Conservation (phyloP, 2,888 invertebrate species). For the Synergus laeviventris region DNA sequence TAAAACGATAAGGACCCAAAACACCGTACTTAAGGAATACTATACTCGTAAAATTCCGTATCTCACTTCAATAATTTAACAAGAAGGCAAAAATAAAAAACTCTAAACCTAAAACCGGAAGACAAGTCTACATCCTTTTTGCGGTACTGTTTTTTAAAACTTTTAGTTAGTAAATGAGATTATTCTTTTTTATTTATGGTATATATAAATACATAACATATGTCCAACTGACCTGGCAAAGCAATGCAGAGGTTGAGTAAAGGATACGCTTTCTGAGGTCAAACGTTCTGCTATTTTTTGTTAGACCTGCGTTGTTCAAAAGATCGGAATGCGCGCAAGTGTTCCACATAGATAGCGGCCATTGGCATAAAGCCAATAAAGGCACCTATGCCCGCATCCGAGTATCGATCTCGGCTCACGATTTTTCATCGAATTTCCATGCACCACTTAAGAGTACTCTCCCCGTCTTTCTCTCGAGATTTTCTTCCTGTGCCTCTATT, state of each 20-base stretch:
- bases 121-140: no score
- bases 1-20: slow-evolving; percentile 54
- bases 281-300: slow-evolving; percentile 42
- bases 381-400: slow-evolving; percentile 57
- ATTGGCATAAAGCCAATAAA: slow-evolving; percentile 73
- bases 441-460: slow-evolving; percentile 60
- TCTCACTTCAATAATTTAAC: background rate
- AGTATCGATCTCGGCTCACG: slow-evolving; percentile 65
- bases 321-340: slow-evolving; percentile 68
- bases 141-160: no score
- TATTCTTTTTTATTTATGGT: background rate
- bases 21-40: slow-evolving; percentile 53
- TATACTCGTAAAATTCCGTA: slow-evolving; percentile 41
- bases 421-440: slow-evolving; percentile 69
- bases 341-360: slow-evolving; percentile 73
- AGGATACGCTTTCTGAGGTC: slow-evolving; percentile 10
- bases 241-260: background rate
- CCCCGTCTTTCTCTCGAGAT: slow-evolving; percentile 46
- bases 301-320: slow-evolving; percentile 51
- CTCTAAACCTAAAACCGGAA: no score
- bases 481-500: slow-evolving; percentile 34
- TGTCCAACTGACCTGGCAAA: slow-evolving; percentile 16
- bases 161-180: background rate
- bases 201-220: no score
- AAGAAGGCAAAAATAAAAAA: background rate